Base-by-base conservation (phyloP, 1,140 invertebrate genomes). In the Grapholita molesta region DNA sequence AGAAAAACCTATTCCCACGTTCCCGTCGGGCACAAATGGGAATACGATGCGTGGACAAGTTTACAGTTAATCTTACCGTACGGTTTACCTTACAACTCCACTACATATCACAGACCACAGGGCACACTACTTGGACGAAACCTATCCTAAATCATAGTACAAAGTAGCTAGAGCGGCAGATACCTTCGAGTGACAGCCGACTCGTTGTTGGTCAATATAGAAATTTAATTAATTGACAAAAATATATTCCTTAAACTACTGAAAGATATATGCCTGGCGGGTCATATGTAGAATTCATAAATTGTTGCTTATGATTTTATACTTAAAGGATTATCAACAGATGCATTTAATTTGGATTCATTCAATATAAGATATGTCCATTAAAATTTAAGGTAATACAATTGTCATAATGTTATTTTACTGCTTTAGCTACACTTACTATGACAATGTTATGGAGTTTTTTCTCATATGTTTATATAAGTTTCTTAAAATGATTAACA, bases 21-120 rank as follows among this genome's bases (percentile, higher is more conserved):
- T n/a, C n/a, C n/a, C n/a, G n/a, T n/a, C n/a, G n/a, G n/a, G n/a
- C n/a, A n/a, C n/a, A n/a, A n/a, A n/a, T n/a, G n/a, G n/a, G n/a
- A n/a, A n/a, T 9, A 18, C 18, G 35, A 42, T 24, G 23, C n/a
- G 28, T 42, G 25, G 23, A 64, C 24, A 48, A 38, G 7, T 38
- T 68, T 18, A 48, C 42, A 48, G 18, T 48, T 21, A 21, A 21
- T 35, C 28, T n/a, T n/a, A 30, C 7, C 3, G n/a, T 38, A 15
- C 4, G 35, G 25, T 33, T 66, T 30, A 55, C 28, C 68, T 68
- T 67, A 72, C 25, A 53, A 33, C 23, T 71, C 66, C 53, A 69
- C 69, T 77, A 73, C 72, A 74, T 76, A 79, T 79, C 77, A 79
- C 77, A 79, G 77, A 73, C 70, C 74, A 67, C 64, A 32, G 76